Percentiles rank a stretch among this genome's conserved stretches.
Evolutionary conservation across 2,888 invertebrate species (phyloP).

Genomic region (Deilephila porcellus): DNA sequence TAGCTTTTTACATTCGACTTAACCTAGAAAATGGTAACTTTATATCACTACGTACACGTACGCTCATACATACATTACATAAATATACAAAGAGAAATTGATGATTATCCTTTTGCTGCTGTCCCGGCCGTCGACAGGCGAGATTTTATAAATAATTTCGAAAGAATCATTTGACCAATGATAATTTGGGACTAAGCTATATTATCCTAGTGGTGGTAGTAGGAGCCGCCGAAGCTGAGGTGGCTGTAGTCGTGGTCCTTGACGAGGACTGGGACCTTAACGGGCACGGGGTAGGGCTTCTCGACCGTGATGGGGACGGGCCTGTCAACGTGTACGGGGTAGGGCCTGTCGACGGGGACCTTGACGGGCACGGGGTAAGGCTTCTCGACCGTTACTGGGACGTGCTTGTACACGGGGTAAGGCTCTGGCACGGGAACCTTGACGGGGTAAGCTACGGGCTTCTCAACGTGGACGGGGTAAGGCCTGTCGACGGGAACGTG

Average conservation of each 20-base stretch:
- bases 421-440: constrained; percentile 85
- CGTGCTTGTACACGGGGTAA: constrained; percentile 88
- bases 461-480: constrained; percentile 83
- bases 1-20: constrained; percentile 78
- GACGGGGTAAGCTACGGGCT: constrained; percentile 80
- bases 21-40: constrained; percentile 80
- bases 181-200: constrained; percentile 63
- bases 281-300: constrained; percentile 84
- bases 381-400: constrained; percentile 86
- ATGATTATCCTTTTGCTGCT: constrained; percentile 74
- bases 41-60: constrained; percentile 80
- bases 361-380: constrained; percentile 88
- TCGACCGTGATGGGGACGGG: constrained; percentile 79
- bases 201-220: constrained; percentile 74
- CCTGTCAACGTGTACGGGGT: constrained; percentile 84
- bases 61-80: constrained; percentile 76
- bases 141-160: constrained; percentile 68
- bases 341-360: constrained; percentile 87
- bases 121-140: constrained; percentile 77
- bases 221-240: constrained; percentile 57
- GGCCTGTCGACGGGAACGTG: constrained; percentile 87
- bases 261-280: constrained; percentile 78
- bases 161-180: constrained; percentile 55
- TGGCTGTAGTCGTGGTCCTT: constrained; percentile 56
- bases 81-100: constrained; percentile 77